Percentiles rank a stretch among this genome's conserved stretches.
Conservation (phyloP, 1,140 invertebrate species). For the Trachymyrmex septentrionalis region DNA sequence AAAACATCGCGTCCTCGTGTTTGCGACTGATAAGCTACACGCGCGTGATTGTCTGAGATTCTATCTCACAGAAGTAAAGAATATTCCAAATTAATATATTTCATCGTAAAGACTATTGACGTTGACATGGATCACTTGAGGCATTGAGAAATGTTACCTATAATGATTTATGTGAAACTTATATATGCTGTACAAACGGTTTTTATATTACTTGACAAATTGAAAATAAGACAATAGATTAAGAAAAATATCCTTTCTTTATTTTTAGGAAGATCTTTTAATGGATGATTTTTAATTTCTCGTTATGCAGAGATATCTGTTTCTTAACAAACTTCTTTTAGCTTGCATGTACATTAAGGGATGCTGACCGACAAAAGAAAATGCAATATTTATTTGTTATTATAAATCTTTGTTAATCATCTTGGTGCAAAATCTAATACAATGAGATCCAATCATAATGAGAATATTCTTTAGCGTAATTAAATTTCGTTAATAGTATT, state of each 20-base stretch:
- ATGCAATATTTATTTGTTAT: background rate
- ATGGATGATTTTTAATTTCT: background rate
- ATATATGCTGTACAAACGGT: background rate
- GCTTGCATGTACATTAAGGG: background rate
- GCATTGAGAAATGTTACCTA: background rate
- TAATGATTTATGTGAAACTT: background rate
- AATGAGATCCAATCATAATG: background rate
- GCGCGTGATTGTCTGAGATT: background rate
- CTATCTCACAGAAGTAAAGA: background rate
- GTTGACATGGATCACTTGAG: background rate
- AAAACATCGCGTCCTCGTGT: background rate
- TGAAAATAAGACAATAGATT: background rate
- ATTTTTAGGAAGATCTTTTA: background rate
- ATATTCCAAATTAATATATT: background rate
- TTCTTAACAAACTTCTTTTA: background rate
- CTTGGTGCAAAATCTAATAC: background rate
- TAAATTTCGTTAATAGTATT: constrained; percentile 31
- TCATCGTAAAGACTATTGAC: background rate
- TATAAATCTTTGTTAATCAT: background rate
- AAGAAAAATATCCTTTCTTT: background rate
- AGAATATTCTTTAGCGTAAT: background rate
- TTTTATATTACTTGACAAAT: background rate
- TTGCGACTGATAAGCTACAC: constrained; percentile 11
- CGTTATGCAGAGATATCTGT: background rate
- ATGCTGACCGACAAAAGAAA: background rate